These are phyloP conservation scores for Galleria mellonella DNA, from an alignment of 1,140 invertebrate species.

Conservation along the genomic window DNA sequence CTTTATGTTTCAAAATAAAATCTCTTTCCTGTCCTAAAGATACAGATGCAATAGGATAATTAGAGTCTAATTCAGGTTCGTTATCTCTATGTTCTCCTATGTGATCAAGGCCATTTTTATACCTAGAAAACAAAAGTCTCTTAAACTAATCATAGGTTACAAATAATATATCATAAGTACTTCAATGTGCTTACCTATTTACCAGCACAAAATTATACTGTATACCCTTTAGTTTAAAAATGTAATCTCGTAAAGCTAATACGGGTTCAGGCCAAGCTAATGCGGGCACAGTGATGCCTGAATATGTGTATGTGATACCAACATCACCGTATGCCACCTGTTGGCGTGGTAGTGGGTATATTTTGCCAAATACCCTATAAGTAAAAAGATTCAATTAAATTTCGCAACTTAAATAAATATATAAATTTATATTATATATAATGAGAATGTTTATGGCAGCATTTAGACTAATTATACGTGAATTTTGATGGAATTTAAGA, in stretches of 20 bases:
- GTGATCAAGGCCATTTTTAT: constrained; percentile 80
- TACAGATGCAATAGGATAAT: constrained; percentile 80
- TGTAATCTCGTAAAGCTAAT: constrained; percentile 68
- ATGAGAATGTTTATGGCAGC: no score
- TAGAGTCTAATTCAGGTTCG: constrained; percentile 78
- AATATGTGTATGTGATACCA: constrained; percentile 80
- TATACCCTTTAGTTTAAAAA: constrained; percentile 72
- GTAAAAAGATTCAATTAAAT: not conserved
- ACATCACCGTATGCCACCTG: constrained; percentile 81
- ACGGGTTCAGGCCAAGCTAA: constrained; percentile 77
- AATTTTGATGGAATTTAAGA: no score
- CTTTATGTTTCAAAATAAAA: constrained; percentile 80
- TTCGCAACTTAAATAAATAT: no score
- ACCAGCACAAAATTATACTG: constrained; percentile 83
- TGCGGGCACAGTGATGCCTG: constrained; percentile 77
- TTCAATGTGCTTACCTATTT: constrained; percentile 75
- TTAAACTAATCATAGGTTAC: constrained; percentile 1
- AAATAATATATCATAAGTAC: not conserved
- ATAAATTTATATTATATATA: no score
- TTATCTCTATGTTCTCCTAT: constrained; percentile 85
- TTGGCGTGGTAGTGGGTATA: constrained; percentile 79
- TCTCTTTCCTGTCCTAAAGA: constrained; percentile 80
- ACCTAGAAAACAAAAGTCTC: constrained; percentile 66
- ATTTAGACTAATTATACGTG: no score
- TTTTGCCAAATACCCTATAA: constrained; percentile 80